phyloP scores from a whole-genome alignment of 2,113 vertebrate species.

The Erpornis zantholeuca region DNA sequence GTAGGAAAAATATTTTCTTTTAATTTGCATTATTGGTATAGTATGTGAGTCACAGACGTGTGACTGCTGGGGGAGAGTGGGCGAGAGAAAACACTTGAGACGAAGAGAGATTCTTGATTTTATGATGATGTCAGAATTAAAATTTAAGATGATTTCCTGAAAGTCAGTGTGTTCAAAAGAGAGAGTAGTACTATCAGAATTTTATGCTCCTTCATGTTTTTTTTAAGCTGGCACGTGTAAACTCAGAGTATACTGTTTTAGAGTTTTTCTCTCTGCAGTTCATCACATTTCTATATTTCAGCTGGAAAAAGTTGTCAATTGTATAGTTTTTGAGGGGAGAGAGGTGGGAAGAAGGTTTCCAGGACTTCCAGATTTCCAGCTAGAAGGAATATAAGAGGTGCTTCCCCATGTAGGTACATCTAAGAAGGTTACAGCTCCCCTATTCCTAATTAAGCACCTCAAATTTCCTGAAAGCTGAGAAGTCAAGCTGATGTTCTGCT shows the following conservation, averaged over 20 bases:
- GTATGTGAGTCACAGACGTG: conserved; percentile 20
- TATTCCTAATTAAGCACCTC: background rate
- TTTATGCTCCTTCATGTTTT: background rate
- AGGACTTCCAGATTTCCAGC: background rate
- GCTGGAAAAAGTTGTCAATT: background rate
- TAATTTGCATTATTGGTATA: background rate
- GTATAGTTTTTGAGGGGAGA: background rate
- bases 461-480: background rate
- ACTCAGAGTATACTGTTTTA: background rate
- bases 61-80: conserved; percentile 25
- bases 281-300: background rate
- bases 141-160: background rate
- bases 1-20: background rate
- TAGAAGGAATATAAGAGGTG: background rate
- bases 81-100: background rate
- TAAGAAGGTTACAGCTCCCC: background rate
- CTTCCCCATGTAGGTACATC: background rate
- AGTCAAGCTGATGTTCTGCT: background rate
- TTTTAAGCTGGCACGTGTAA: background rate
- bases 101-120: background rate
- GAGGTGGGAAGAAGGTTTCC: background rate
- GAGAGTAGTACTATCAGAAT: background rate
- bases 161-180: background rate
- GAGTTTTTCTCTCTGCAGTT: background rate
- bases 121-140: background rate